A percentile compares a stretch with the other conserved stretches of the same genome.
phyloP scores from a whole-genome alignment of 2,888 invertebrate genomes.

The Morinoia aosen region DNA sequence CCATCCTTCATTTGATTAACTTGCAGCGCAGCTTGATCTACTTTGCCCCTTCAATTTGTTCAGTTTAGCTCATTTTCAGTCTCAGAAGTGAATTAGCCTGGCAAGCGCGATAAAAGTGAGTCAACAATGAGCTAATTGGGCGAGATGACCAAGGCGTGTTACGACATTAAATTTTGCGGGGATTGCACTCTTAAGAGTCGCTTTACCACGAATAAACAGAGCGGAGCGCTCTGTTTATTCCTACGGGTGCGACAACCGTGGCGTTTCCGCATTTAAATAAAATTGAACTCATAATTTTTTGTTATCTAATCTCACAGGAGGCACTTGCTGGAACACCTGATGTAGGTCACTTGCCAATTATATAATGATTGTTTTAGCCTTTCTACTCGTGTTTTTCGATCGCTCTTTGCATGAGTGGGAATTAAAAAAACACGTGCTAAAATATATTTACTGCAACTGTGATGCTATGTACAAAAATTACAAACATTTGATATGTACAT shows the following conservation, averaged over 20 bases:
- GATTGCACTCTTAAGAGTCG: neutral
- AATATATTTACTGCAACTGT: constrained; percentile 52
- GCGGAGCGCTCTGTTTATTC: neutral
- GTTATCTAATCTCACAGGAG: neutral
- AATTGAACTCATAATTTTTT: neutral
- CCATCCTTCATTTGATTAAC: constrained; percentile 37
- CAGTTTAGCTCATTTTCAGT: constrained; percentile 51
- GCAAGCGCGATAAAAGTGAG: constrained; percentile 28
- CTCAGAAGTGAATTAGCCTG: constrained; percentile 48
- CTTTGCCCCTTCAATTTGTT: constrained; percentile 44
- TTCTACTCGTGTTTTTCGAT: neutral
- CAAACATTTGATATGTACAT: constrained; percentile 51
- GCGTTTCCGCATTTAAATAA: neutral
- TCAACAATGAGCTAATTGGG: constrained; percentile 38
- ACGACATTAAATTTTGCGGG: neutral
- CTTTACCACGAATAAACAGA: neutral
- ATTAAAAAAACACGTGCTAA: constrained; percentile 22
- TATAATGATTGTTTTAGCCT: neutral
- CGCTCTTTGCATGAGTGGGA: neutral
- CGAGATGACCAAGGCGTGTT: constrained; percentile 21
- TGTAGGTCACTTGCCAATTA: neutral
- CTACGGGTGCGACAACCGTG: neutral
- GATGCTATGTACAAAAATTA: constrained; percentile 50
- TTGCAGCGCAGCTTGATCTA: constrained; percentile 39
- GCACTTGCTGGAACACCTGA: neutral